These are phyloP conservation scores for Pomacea maculata DNA, from an alignment of 1,140 invertebrate genomes.

Conservation along the genomic window DNA sequence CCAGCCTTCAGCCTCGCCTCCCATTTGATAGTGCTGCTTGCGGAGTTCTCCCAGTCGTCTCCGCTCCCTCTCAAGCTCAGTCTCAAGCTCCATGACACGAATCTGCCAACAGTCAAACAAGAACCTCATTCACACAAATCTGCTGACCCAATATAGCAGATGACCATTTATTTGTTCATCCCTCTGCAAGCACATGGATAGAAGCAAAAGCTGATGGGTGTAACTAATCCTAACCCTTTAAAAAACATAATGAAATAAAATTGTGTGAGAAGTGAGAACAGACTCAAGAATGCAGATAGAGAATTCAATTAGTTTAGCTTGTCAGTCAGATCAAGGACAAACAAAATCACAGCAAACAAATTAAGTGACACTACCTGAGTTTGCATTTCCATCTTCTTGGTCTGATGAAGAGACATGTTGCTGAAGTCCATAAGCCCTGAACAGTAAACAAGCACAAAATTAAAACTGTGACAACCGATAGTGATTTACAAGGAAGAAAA, in stretches of 20 bases:
- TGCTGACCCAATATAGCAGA: background rate
- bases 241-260: no score
- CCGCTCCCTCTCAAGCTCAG: slow-evolving; percentile 87
- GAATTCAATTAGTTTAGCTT: background rate
- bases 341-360: background rate
- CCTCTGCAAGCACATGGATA: background rate
- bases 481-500: background rate
- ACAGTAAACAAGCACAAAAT: slow-evolving; percentile 46
- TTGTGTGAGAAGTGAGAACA: no score
- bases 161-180: background rate
- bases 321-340: background rate
- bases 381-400: slow-evolving; percentile 75
- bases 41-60: slow-evolving; percentile 82
- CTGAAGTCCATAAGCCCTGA: slow-evolving; percentile 89
- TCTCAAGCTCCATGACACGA: slow-evolving; percentile 88
- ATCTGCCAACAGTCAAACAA: slow-evolving; percentile 55
- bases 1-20: slow-evolving; percentile 62
- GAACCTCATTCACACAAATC: background rate
- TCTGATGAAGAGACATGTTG: slow-evolving; percentile 89
- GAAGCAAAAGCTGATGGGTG: no score
- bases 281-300: background rate
- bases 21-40: slow-evolving; percentile 91
- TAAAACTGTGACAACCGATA: slow-evolving; percentile 6
- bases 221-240: no score
- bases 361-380: slow-evolving; percentile 42